Evolutionary conservation across 2,797 vertebrate genomes (phyloP).

Genomic region (Agapornis canus): DNA sequence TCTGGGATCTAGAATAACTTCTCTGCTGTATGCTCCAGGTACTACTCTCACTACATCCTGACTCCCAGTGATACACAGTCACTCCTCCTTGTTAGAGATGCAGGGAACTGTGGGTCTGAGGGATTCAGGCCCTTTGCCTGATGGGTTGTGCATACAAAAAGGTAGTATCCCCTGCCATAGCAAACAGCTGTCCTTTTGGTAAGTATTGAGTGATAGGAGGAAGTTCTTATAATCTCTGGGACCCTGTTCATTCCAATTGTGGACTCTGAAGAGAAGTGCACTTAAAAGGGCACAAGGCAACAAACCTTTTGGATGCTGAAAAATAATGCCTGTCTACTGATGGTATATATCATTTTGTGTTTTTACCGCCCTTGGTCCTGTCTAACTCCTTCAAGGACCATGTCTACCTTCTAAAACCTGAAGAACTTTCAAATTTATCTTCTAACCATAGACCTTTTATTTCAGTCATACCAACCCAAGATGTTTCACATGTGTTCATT

Average conservation of each 20-base stretch:
- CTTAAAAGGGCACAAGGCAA: not conserved
- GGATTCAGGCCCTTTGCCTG: not conserved
- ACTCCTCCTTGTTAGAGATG: not conserved
- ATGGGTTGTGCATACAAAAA: not conserved
- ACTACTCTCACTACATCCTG: not conserved
- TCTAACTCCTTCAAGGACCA: not conserved
- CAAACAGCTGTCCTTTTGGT: not conserved
- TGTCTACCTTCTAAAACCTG: not conserved
- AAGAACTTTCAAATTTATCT: not conserved
- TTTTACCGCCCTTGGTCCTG: not conserved
- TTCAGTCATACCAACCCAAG: not conserved
- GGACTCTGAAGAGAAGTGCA: not conserved
- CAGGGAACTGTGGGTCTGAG: fast-evolving
- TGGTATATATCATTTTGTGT: not conserved
- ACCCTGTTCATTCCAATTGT: not conserved
- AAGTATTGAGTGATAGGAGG: not conserved
- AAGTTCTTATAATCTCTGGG: not conserved
- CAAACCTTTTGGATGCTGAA: not conserved
- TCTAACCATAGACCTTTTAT: not conserved
- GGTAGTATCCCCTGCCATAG: not conserved
- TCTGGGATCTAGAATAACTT: not conserved
- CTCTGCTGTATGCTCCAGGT: not conserved
- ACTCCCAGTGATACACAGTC: not conserved
- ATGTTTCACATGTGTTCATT: not conserved
- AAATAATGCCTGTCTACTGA: not conserved